Conservation (phyloP, 2,797 vertebrate genomes). For the Myoxocephalus aenaeus region DNA sequence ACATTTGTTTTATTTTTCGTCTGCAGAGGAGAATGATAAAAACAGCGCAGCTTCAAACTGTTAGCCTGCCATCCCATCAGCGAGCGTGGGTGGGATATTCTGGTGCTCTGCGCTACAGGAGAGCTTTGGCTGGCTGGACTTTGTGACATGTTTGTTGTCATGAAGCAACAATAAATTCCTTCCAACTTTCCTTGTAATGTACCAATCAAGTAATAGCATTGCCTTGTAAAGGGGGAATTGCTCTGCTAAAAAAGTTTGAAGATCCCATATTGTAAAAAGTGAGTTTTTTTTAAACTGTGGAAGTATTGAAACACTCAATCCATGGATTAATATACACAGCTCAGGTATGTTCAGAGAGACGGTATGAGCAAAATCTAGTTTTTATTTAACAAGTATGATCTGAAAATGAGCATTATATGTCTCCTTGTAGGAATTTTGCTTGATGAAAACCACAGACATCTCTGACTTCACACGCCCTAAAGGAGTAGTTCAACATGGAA, state of each 20-base stretch:
- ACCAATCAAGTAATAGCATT: conserved; percentile 17
- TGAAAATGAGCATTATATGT: too few relatives aligned
- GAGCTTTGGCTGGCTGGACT: conserved; percentile 38
- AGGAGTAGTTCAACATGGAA: conserved; percentile 8
- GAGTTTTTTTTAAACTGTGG: too few relatives aligned
- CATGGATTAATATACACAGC: too few relatives aligned
- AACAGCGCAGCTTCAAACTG: conserved; percentile 53
- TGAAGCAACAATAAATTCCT: conserved; percentile 44
- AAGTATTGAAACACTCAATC: too few relatives aligned
- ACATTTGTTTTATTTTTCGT: conserved; percentile 72
- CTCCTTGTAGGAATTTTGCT: neutral
- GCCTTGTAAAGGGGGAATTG: conserved; percentile 11
- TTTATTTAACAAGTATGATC: too few relatives aligned
- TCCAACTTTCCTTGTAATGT: conserved; percentile 8
- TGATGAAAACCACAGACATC: conserved; percentile 22
- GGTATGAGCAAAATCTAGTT: too few relatives aligned
- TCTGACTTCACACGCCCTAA: conserved; percentile 17
- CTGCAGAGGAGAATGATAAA: conserved; percentile 52
- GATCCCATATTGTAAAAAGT: too few relatives aligned
- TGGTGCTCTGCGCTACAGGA: conserved; percentile 44
- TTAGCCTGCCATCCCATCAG: conserved; percentile 54
- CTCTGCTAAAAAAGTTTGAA: neutral
- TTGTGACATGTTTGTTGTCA: conserved; percentile 54
- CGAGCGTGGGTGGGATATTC: conserved; percentile 44
- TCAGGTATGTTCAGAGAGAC: too few relatives aligned